These are phyloP conservation scores for Pseudanteris insignis DNA, from an alignment of 2,888 invertebrate genomes.

Conservation along the genomic window DNA sequence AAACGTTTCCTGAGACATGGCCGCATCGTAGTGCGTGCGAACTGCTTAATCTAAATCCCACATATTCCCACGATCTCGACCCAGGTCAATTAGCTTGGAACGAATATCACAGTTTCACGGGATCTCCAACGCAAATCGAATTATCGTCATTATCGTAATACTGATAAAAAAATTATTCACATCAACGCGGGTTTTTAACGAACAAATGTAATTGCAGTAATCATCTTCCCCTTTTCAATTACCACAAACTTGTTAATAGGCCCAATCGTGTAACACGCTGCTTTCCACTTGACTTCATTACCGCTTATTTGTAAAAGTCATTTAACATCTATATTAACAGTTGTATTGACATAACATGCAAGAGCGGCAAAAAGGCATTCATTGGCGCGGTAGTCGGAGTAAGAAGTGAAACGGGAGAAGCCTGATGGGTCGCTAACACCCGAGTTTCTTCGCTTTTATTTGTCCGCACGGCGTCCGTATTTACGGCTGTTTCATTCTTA, in stretches of 20 bases:
- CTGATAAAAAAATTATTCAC: slow-evolving; percentile 10
- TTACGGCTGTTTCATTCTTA: slow-evolving; percentile 26
- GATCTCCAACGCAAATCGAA: slow-evolving; percentile 2
- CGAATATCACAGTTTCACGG: neutral
- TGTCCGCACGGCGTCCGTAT: slow-evolving; percentile 2
- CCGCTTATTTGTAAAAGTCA: slow-evolving; percentile 40
- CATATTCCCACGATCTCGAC: too few species aligned
- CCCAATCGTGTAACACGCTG: slow-evolving; percentile 17
- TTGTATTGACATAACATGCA: slow-evolving; percentile 33
- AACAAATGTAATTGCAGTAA: slow-evolving; percentile 25
- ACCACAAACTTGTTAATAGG: slow-evolving; percentile 33
- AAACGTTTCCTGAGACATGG: too few species aligned
- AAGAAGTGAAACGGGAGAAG: slow-evolving; percentile 36
- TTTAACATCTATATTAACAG: slow-evolving; percentile 41
- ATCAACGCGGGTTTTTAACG: slow-evolving; percentile 34
- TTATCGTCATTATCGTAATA: slow-evolving; percentile 3
- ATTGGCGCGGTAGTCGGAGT: slow-evolving; percentile 5
- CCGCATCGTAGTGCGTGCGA: too few species aligned
- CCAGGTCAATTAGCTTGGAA: too few species aligned
- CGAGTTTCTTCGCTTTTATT: slow-evolving; percentile 28
- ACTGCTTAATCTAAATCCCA: too few species aligned
- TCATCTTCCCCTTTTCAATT: slow-evolving; percentile 28
- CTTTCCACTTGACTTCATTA: slow-evolving; percentile 39
- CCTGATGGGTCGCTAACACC: slow-evolving; percentile 1
- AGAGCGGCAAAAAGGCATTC: slow-evolving; percentile 23